These are phyloP conservation scores for Trematocara unimaculatum DNA, from an alignment of 2,113 vertebrate species.

Conservation along the genomic window DNA sequence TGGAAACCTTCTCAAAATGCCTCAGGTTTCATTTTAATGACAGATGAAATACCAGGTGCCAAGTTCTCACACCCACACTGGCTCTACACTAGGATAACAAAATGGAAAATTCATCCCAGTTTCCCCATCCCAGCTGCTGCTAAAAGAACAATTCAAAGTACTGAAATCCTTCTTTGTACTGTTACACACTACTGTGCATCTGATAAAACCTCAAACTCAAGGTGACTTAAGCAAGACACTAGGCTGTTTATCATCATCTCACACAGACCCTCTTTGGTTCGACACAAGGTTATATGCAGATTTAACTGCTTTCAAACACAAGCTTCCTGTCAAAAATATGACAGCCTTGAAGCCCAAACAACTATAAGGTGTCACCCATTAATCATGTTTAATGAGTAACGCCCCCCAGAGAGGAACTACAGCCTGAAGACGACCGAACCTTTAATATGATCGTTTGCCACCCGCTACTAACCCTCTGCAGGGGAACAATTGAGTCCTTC, in stretches of 20 bases:
- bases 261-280: not conserved
- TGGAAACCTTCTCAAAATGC: not conserved
- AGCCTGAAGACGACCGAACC: not conserved
- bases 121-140: not conserved
- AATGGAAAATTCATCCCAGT: not conserved
- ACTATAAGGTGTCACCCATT: not conserved
- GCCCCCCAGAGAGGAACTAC: not conserved
- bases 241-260: not conserved
- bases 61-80: not conserved
- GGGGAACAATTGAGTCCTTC: not conserved
- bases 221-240: not conserved
- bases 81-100: not conserved
- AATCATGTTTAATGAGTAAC: not conserved
- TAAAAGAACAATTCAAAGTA: not conserved
- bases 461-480: not conserved
- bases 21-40: not conserved
- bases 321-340: not conserved
- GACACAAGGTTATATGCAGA: not conserved
- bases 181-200: not conserved
- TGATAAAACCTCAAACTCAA: not conserved
- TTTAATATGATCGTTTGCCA: not conserved
- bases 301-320: not conserved
- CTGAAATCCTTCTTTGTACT: not conserved
- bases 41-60: not conserved
- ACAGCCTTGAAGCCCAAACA: not conserved